Base-by-base conservation (phyloP, 2,888 invertebrate species). In the Capitulum mitella region DNA sequence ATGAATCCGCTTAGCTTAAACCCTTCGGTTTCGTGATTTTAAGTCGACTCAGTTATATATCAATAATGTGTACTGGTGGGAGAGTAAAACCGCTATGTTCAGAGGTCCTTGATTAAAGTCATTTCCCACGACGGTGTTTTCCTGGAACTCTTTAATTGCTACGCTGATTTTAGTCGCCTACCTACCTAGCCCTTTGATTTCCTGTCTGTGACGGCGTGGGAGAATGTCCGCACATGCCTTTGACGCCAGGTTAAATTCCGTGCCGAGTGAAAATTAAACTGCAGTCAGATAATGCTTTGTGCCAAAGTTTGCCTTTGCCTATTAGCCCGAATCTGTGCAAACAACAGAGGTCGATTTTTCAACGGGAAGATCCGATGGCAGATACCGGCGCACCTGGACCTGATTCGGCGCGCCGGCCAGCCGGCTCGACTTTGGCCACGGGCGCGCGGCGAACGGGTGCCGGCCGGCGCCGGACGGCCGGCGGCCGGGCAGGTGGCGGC, bases 281-380 rank as follows among this genome's bases (percentile, higher is more conserved):
- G 26, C 64, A 19, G 1, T 34, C 64, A 34, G 19, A 64, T 64
- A 34, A 64, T 8, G 58, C 10, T 5, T 58, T 29, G 29, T 29
- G 10, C 29, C 64, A 32, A 64, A 64, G 34, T 64, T 64, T 64
- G 64, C 64, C 64, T 19, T 19, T 37, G 70, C 70, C 70, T 70
- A 12, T 61, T 61, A 61, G 3, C 61, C 29, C 32, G 70, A 70
- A 70, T 37, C 37, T 37, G 37, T 14, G 70, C 70, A 37, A 70
- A 70, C 70, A 70, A 37, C 37, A 6, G 32, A 70, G 70, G 70
- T 70, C 70, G 70, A 70, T 70, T 70, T 70, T 70, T 70, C 70
- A 37, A 70, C 37, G 3, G 70, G 64, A 64, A 64, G 64, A 34
- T 34, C 64, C 34, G 34, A 64, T 34, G 64, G 34, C 34, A 64